phyloP scores from a whole-genome alignment of 2,113 vertebrate genomes.

The Panthera tigris region DNA sequence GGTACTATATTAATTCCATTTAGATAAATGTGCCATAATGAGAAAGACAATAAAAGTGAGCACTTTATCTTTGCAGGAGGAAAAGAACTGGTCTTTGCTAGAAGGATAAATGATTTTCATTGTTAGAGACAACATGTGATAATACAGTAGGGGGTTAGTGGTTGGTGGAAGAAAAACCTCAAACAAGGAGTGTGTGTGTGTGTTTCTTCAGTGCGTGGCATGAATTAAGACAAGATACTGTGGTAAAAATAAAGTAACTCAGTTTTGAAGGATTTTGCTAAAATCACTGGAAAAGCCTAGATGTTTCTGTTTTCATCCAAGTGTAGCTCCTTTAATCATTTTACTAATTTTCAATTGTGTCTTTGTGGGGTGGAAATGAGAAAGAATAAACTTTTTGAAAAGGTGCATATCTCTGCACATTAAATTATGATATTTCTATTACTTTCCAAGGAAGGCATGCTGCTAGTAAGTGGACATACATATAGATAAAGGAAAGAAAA shows the following conservation, averaged over 20 bases:
- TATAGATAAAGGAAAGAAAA: not conserved
- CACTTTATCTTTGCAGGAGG: conserved; percentile 52
- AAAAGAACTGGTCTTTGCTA: conserved; percentile 61
- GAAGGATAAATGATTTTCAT: conserved; percentile 63
- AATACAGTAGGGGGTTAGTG: not conserved
- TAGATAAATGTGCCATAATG: conserved; percentile 78
- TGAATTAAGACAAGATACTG: not conserved
- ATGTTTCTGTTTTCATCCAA: not conserved
- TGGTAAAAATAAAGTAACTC: not conserved
- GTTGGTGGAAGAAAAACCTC: not conserved
- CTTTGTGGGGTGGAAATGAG: not conserved
- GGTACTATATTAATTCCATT: conserved; percentile 84
- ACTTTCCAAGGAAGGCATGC: not conserved
- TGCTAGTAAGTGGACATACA: not conserved
- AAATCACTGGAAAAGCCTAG: conserved; percentile 22
- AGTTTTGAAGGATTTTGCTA: not conserved
- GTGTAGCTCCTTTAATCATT: not conserved
- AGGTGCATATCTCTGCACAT: not conserved
- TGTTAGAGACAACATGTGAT: conserved; percentile 68
- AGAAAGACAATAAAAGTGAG: conserved; percentile 79
- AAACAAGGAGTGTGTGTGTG: not conserved
- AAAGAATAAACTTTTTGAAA: conserved; percentile 7
- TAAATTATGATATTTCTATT: conserved; percentile 22
- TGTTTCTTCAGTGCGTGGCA: not conserved
- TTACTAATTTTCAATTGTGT: not conserved